phyloP scores from a whole-genome alignment of 2,888 invertebrate species.

The Helicoverpa assulta region DNA sequence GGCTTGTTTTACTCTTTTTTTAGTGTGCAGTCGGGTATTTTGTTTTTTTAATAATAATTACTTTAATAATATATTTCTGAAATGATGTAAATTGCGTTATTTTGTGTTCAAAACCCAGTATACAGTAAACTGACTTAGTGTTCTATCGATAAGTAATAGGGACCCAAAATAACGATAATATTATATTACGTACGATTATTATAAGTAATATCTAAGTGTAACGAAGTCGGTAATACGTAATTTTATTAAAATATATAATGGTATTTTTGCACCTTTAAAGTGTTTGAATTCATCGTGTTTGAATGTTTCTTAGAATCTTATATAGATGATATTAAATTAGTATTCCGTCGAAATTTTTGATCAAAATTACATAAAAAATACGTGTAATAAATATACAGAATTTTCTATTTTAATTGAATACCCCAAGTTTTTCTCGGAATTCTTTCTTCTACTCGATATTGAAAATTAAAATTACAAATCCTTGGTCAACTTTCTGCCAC shows the following conservation, averaged over 20 bases:
- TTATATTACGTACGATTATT: constrained; percentile 52
- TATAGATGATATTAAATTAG: constrained; percentile 21
- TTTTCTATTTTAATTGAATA: background rate
- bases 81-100: constrained; percentile 38
- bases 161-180: constrained; percentile 60
- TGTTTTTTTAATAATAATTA: no score
- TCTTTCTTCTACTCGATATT: no score
- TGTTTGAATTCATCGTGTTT: constrained; percentile 41
- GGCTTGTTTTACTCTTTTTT: no score
- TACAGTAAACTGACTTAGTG: constrained; percentile 42
- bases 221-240: constrained; percentile 51
- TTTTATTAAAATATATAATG: constrained; percentile 34
- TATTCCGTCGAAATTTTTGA: background rate
- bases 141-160: constrained; percentile 55
- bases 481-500: no score
- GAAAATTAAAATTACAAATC: no score
- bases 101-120: constrained; percentile 44
- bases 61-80: constrained; percentile 58
- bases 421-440: no score
- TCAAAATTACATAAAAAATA: constrained; percentile 4
- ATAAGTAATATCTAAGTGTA: constrained; percentile 38
- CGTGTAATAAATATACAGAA: background rate
- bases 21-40: no score
- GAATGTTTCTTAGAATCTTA: constrained; percentile 20
- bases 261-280: constrained; percentile 55